Evolutionary conservation across 2,797 vertebrate genomes (phyloP).

Genomic region (Tragopan temminckii): DNA sequence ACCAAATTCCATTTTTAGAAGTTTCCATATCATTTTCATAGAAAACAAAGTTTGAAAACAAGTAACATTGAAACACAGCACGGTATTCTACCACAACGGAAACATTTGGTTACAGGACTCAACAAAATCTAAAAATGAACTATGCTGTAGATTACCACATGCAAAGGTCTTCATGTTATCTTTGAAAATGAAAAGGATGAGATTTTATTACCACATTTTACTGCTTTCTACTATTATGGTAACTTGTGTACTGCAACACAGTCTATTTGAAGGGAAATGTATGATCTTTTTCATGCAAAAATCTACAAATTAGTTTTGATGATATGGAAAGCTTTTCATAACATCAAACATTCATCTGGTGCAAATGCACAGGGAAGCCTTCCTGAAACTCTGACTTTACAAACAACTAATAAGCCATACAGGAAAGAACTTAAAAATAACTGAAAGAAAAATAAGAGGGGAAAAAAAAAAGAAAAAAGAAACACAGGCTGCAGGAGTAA

Average conservation of each 20-base stretch:
- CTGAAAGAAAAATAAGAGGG: constrained; percentile 66
- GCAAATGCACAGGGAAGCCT: constrained; percentile 90
- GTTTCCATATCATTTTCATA: constrained; percentile 92
- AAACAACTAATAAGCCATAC: constrained; percentile 93
- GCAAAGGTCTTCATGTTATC: constrained; percentile 93
- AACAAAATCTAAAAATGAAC: constrained; percentile 96
- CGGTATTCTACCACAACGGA: constrained; percentile 94
- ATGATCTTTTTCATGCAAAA: constrained; percentile 86
- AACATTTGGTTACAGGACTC: constrained; percentile 94
- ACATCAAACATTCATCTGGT: constrained; percentile 92
- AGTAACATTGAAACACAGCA: constrained; percentile 96
- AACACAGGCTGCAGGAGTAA: constrained; percentile 93
- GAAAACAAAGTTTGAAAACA: constrained; percentile 93
- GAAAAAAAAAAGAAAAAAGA: constrained; percentile 68
- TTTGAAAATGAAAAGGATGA: constrained; percentile 90
- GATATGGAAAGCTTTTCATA: constrained; percentile 93
- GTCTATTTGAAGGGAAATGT: constrained; percentile 85
- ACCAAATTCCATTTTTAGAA: constrained; percentile 92
- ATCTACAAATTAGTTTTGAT: constrained; percentile 88
- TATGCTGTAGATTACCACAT: constrained; percentile 96
- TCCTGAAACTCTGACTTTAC: constrained; percentile 91
- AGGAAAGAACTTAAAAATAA: constrained; percentile 83
- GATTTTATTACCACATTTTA: constrained; percentile 86
- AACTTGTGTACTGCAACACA: constrained; percentile 90
- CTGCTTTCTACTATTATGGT: constrained; percentile 88